These are phyloP conservation scores for Caenorhabditis afra DNA, from an alignment of 2,888 invertebrate species.

Conservation along the genomic window DNA sequence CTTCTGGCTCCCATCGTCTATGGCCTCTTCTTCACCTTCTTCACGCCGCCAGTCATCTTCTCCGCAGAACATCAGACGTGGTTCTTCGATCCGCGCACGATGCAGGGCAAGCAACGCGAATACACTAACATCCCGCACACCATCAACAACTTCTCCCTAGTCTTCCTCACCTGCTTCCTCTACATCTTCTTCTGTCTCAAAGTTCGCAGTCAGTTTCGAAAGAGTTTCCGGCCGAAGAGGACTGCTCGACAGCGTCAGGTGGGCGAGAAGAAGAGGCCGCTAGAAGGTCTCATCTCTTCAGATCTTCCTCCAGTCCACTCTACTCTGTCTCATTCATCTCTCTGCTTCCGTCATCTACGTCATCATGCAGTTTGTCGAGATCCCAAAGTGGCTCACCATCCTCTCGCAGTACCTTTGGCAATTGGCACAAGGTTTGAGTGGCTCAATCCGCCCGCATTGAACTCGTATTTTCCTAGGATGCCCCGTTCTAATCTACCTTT, in stretches of 20 bases:
- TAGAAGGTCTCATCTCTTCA: neutral
- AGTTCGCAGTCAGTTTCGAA: slow-evolving; percentile 47
- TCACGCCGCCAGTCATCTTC: slow-evolving; percentile 46
- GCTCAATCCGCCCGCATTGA: neutral
- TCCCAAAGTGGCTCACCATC: slow-evolving; percentile 40
- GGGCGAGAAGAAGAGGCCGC: neutral
- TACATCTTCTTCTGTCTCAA: slow-evolving; percentile 56
- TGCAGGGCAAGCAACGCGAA: slow-evolving; percentile 27
- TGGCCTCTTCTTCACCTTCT: slow-evolving; percentile 33
- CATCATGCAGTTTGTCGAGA: slow-evolving; percentile 50
- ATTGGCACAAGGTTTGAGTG: slow-evolving; percentile 48
- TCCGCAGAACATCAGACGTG: slow-evolving; percentile 48
- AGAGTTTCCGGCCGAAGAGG: slow-evolving; percentile 50
- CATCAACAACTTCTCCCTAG: slow-evolving; percentile 55
- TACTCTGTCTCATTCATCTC: slow-evolving; percentile 50
- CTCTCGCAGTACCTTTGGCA: slow-evolving; percentile 53
- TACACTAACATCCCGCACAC: slow-evolving; percentile 60
- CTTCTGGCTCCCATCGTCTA: slow-evolving; percentile 45
- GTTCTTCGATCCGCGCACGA: slow-evolving; percentile 52
- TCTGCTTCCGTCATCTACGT: slow-evolving; percentile 52
- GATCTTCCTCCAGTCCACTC: slow-evolving; percentile 56
- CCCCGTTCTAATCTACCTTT: slow-evolving; percentile 46
- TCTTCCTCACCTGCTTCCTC: slow-evolving; percentile 53
- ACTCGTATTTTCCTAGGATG: slow-evolving; percentile 27
- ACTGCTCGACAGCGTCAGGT: slow-evolving; percentile 53